Percentiles rank a stretch among this genome's conserved stretches.
These are phyloP conservation scores for Ephydatia muelleri DNA, from an alignment of 37 sponge, comb jelly and placozoan species.

Conservation along the genomic window DNA sequence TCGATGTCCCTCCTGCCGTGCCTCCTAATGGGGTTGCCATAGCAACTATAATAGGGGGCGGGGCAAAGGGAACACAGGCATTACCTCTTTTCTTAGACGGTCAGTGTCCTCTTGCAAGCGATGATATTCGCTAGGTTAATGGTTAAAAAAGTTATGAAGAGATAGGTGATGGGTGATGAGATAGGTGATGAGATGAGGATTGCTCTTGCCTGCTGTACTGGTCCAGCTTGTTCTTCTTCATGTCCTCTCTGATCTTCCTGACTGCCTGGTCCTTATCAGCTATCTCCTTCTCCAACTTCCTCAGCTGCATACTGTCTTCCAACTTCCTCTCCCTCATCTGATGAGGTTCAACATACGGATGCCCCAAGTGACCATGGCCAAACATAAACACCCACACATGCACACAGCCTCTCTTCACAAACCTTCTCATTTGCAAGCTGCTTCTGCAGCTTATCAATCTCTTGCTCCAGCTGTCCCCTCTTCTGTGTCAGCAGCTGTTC, in stretches of 20 bases:
- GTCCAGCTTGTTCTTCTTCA: constrained; percentile 50
- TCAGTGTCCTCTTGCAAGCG: constrained; percentile 39
- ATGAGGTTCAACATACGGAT: neutral
- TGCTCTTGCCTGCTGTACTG: constrained; percentile 45
- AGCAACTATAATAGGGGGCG: neutral
- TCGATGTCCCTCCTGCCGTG: constrained; percentile 62
- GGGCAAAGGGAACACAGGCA: neutral
- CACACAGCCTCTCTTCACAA: neutral
- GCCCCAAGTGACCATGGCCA: neutral
- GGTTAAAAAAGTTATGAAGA: neutral
- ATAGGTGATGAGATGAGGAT: no score
- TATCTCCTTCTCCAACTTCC: constrained; percentile 30
- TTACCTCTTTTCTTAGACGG: constrained; percentile 46
- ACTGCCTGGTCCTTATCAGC: constrained; percentile 22
- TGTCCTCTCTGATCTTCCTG: constrained; percentile 23
- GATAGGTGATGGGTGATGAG: neutral
- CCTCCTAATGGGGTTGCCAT: constrained; percentile 13
- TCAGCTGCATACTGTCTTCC: constrained; percentile 57
- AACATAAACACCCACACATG: neutral
- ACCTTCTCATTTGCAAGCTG: constrained; percentile 67
- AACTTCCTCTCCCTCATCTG: constrained; percentile 63
- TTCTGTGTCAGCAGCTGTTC: constrained; percentile 3
- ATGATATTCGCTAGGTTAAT: constrained; percentile 39
- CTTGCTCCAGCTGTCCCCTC: constrained; percentile 53
- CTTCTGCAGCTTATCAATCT: constrained; percentile 38